Conservation (phyloP, 2,113 vertebrate species). For the Rhagologus leucostigma region DNA sequence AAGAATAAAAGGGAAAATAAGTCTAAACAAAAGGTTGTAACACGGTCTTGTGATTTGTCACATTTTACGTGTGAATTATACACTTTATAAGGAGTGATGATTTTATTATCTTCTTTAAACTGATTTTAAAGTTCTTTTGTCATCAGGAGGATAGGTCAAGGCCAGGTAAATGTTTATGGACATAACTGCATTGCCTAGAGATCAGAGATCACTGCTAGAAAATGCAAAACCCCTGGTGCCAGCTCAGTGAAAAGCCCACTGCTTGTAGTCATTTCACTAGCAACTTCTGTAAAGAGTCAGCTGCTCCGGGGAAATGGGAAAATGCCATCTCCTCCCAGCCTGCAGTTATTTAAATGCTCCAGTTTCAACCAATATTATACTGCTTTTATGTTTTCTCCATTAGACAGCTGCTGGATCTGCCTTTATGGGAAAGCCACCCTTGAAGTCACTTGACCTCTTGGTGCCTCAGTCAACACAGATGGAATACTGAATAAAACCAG, state of each 20-base stretch:
- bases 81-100: neutral
- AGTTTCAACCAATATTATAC: conserved; percentile 31
- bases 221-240: neutral
- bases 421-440: conserved; percentile 54
- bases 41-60: neutral
- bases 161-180: neutral
- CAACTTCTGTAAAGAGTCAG: neutral
- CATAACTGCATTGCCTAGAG: neutral
- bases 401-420: conserved; percentile 33
- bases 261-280: neutral
- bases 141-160: neutral
- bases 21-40: neutral
- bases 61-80: neutral
- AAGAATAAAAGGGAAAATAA: neutral
- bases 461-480: conserved; percentile 51
- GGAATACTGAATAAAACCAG: conserved; percentile 40
- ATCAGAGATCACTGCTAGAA: neutral
- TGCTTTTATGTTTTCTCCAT: conserved; percentile 26
- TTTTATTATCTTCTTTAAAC: neutral
- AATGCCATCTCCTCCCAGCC: conserved; percentile 27
- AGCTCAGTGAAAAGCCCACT: neutral
- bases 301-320: neutral
- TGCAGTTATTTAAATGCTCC: neutral
- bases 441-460: conserved; percentile 62
- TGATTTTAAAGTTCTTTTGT: neutral